Conservation (phyloP, 2,113 vertebrate species). For the Indri indri region DNA sequence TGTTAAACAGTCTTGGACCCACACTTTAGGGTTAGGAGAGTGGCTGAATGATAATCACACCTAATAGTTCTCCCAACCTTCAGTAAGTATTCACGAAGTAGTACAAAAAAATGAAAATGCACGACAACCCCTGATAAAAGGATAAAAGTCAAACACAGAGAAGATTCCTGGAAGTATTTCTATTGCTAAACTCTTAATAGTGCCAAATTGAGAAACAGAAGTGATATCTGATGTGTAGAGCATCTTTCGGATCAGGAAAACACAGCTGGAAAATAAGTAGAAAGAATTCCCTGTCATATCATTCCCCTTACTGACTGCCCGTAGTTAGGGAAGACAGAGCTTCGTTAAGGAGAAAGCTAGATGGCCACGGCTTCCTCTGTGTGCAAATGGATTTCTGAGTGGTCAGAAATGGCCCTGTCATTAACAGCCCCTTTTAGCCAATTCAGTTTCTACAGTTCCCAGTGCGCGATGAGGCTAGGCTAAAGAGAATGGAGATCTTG, state of each 20-base stretch:
- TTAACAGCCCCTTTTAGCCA: background rate
- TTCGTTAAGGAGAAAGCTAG: background rate
- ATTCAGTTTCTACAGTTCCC: background rate
- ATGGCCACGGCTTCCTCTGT: background rate
- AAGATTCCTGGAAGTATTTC: background rate
- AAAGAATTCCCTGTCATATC: background rate
- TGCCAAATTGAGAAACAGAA: constrained; percentile 25
- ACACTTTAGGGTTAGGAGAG: background rate
- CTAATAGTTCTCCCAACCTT: background rate
- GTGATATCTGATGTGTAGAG: background rate
- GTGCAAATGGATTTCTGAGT: background rate
- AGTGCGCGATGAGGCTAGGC: background rate
- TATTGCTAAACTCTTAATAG: background rate
- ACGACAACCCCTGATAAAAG: background rate
- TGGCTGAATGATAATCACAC: background rate
- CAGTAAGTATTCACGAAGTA: background rate
- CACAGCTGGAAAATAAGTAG: background rate
- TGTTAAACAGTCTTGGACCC: background rate
- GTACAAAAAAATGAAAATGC: constrained; percentile 4
- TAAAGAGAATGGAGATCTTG: background rate
- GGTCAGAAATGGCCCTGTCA: background rate
- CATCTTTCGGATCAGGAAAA: background rate
- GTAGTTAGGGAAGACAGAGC: background rate
- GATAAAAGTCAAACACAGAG: background rate
- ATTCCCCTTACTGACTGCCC: background rate